Evolutionary conservation across 2,888 invertebrate genomes (phyloP).

Genomic region (Lasioglossum pauxillum): DNA sequence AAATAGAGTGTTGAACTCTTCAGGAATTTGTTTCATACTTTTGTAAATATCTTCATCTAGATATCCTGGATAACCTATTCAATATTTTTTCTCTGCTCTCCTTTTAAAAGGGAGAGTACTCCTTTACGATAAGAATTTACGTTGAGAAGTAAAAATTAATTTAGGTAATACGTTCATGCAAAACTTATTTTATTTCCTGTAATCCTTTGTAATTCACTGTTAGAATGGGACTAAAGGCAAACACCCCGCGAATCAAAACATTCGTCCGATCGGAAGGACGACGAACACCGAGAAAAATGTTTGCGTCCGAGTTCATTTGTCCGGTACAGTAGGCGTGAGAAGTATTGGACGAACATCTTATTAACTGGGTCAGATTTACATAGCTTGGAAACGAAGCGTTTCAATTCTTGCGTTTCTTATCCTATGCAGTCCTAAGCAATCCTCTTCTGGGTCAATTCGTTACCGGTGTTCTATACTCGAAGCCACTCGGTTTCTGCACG

Average conservation of each 20-base stretch:
- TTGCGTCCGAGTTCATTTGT: neutral
- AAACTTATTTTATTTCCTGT: neutral
- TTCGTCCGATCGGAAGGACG: neutral
- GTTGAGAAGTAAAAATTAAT: too few species aligned
- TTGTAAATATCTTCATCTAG: neutral
- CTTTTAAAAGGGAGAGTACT: too few species aligned
- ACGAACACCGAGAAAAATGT: neutral
- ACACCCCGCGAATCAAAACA: neutral
- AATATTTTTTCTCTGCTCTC: too few species aligned
- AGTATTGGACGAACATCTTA: neutral
- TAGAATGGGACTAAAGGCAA: neutral
- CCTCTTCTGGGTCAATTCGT: neutral
- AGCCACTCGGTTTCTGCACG: neutral
- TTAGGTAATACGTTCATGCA: neutral
- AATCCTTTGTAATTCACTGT: neutral
- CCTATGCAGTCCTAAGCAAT: neutral
- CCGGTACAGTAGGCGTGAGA: neutral
- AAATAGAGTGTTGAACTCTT: neutral
- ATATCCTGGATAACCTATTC: too few species aligned
- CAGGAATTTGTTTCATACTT: neutral
- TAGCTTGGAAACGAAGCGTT: neutral
- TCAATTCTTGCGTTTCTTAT: constrained; percentile 2
- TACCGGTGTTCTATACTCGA: neutral
- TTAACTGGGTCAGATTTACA: neutral
- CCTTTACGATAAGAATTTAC: too few species aligned